Percentiles rank a stretch among this genome's conserved stretches.
Evolutionary conservation across 2,113 vertebrate species (phyloP).

Genomic region (Isichthys henryi): DNA sequence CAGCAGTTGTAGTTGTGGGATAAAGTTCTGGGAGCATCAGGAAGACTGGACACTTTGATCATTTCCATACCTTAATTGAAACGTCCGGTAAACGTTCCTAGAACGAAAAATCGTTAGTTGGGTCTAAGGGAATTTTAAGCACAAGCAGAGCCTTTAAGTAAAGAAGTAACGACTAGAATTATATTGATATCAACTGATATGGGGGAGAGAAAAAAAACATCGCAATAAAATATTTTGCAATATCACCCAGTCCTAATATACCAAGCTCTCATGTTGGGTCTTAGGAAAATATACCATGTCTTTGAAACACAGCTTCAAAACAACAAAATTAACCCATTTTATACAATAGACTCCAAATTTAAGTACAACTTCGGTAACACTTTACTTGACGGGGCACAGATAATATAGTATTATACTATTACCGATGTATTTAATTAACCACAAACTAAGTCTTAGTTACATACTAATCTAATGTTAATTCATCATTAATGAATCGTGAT

Average conservation of each 20-base stretch:
- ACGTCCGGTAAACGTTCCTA: not conserved
- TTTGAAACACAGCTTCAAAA: not conserved
- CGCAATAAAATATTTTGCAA: not conserved
- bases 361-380: not conserved
- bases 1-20: not conserved
- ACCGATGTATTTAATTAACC: not conserved
- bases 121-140: not conserved
- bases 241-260: not conserved
- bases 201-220: not conserved
- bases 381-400: not conserved
- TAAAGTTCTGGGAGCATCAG: not conserved
- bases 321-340: not conserved
- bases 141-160: not conserved
- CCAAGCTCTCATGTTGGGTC: not conserved
- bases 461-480: not conserved
- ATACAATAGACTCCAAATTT: not conserved
- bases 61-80: not conserved
- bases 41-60: not conserved
- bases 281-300: not conserved
- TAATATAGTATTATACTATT: not conserved
- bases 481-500: not conserved
- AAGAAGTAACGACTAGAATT: not conserved
- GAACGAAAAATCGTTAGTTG: not conserved
- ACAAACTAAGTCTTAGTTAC: not conserved
- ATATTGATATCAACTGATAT: not conserved